Base-by-base conservation (phyloP, 1,140 invertebrate genomes). In the Diorhabda carinulata region DNA sequence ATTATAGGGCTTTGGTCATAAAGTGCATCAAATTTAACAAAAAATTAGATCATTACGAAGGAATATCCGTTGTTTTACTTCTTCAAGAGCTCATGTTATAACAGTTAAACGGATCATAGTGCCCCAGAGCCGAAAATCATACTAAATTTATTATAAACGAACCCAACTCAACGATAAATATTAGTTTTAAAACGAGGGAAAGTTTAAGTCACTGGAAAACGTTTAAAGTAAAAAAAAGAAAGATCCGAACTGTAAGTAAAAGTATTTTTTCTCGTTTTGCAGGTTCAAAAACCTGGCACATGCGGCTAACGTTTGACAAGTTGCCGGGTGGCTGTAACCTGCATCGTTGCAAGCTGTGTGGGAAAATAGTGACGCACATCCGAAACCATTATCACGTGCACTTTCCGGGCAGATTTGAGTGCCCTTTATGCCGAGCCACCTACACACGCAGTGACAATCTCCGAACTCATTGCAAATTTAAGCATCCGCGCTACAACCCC, bases 221-320 rank as follows among this genome's bases (percentile, higher is more conserved):
- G 61, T 43, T 9, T 5, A 62, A 44, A 62, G n/a, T 8, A 8
- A 47, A 47, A 52, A 8, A 64, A 52, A 62, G 40, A 64, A 56
- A n/a, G 8, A 47, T 45, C 45, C 43, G 41, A 65, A 56, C 40
- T 57, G 56, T 56, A 43, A 60, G 66, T 67, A 47, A 67, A 84
- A 84, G 83, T 82, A 84, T 81, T 84, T 84, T 84, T 86, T 84
- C 85, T 87, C 83, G 84, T 85, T 87, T 90, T 90, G 86, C 89
- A 93, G 92, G 91, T 88, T 91, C 91, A 84, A 92, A 92, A 90
- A 90, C 91, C 87, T 92, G 91, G 91, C 91, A 92, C 87, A 93
- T 93, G 91, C 89, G 91, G 86, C 90, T 92, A 84, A 92, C 91
- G 82, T 93, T 93, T 87, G 92, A 93, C 87, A 90, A 91, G 78